Evolutionary conservation across 2,113 vertebrate species (phyloP).

Genomic region (Pterocles burchelli): DNA sequence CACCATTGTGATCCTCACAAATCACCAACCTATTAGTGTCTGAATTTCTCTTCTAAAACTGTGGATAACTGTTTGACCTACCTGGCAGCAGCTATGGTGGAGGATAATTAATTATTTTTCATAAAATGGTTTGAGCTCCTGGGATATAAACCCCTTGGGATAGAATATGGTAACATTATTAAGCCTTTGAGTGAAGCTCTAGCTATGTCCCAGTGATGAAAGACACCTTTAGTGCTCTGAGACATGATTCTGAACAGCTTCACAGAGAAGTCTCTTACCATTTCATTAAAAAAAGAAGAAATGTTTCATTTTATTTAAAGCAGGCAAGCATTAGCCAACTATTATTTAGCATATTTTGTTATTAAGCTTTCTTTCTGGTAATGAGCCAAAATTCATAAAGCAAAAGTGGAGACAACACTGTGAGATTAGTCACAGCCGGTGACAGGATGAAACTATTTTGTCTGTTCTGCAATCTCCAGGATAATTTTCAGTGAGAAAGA

Average conservation of each 20-base stretch:
- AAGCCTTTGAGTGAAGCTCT: background rate
- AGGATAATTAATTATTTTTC: background rate
- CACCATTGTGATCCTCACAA: background rate
- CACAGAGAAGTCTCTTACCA: background rate
- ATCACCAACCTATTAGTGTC: background rate
- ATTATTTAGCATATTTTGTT: background rate
- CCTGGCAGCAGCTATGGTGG: background rate
- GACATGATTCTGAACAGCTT: background rate
- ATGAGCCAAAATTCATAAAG: background rate
- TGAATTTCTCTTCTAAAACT: background rate
- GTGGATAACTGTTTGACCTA: background rate
- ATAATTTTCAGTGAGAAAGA: slow-evolving; percentile 7
- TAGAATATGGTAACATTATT: background rate
- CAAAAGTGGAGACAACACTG: background rate
- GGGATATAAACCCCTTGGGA: background rate
- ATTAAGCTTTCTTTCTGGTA: background rate
- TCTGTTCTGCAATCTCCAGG: background rate
- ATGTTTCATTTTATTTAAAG: background rate
- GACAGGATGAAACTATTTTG: background rate
- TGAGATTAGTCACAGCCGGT: background rate
- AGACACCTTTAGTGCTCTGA: background rate
- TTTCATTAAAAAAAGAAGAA: background rate
- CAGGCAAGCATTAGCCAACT: background rate
- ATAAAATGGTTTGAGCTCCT: background rate
- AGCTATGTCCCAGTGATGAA: background rate